Percentiles rank a stretch among this genome's conserved stretches.
phyloP scores from a whole-genome alignment of 2,888 invertebrate genomes.

The Dicycla oo region DNA sequence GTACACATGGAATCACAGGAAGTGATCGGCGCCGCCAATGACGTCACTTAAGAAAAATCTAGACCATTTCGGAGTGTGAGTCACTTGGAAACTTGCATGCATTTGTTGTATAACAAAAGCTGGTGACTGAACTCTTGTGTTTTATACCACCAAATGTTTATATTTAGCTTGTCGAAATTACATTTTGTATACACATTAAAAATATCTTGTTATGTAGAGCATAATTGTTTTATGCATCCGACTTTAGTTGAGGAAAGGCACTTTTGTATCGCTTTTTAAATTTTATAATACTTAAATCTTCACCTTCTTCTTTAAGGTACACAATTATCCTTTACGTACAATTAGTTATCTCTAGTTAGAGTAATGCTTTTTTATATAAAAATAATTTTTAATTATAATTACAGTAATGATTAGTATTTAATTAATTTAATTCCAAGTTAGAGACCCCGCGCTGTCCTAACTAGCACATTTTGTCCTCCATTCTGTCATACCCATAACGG shows the following conservation, averaged over 20 bases:
- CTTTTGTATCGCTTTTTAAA: not conserved
- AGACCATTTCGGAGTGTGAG: slow-evolving; percentile 41
- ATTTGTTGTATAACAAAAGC: slow-evolving; percentile 15
- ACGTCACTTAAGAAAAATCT: slow-evolving; percentile 55
- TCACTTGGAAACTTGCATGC: slow-evolving; percentile 16
- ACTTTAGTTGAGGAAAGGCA: not conserved
- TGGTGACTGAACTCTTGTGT: slow-evolving; percentile 10
- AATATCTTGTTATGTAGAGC: not conserved
- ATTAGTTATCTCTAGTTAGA: no score
- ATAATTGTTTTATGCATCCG: slow-evolving; percentile 10
- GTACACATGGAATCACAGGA: slow-evolving; percentile 3
- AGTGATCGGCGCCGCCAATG: slow-evolving; percentile 19
- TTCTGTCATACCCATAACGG: no score
- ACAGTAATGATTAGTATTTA: no score
- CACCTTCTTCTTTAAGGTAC: not conserved
- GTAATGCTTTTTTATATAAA: no score
- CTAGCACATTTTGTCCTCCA: no score
- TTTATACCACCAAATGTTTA: slow-evolving; percentile 14
- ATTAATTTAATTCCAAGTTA: no score
- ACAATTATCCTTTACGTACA: not conserved
- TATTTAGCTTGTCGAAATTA: not conserved
- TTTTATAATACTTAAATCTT: not conserved
- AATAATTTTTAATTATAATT: no score
- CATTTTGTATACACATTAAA: not conserved
- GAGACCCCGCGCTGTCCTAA: no score